These are phyloP conservation scores for Molorchus minor DNA, from an alignment of 2,888 invertebrate species.

Conservation along the genomic window DNA sequence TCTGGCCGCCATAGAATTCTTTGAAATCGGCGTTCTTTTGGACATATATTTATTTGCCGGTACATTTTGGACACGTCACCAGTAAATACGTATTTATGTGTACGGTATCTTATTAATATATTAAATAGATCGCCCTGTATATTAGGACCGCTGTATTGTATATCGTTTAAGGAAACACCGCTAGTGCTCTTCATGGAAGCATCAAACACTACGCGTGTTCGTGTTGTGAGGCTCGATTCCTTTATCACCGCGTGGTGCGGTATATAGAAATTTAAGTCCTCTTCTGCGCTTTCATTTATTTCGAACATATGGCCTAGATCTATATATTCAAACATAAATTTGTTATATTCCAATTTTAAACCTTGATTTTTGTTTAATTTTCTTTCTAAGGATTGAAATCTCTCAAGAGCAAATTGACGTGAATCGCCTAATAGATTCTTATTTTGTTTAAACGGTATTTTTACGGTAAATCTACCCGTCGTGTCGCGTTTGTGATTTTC, in stretches of 20 bases:
- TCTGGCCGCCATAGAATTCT: conserved; percentile 4
- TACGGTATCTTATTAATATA: not conserved
- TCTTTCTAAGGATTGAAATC: conserved; percentile 20
- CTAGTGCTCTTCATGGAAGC: not conserved
- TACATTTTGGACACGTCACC: conserved; percentile 12
- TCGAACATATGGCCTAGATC: conserved; percentile 22
- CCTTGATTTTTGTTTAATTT: conserved; percentile 12
- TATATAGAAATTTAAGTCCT: conserved; percentile 8
- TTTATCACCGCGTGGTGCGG: conserved; percentile 26
- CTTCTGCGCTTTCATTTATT: not conserved
- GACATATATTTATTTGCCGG: not conserved
- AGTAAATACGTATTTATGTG: not conserved
- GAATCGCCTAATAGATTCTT: conserved; percentile 15
- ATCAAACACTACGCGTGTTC: not conserved
- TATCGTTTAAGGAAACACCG: not conserved
- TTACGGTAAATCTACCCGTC: not conserved
- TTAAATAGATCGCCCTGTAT: not conserved
- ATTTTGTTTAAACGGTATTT: not conserved
- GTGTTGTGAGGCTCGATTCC: conserved; percentile 18
- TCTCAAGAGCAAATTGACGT: not conserved
- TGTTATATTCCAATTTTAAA: conserved; percentile 15
- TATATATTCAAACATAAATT: conserved; percentile 21
- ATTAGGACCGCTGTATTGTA: not conserved
- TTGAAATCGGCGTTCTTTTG: not conserved
- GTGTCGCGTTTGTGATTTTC: not conserved